phyloP scores from a whole-genome alignment of 2,888 invertebrate species.

The Neocrepidodera transversa region DNA sequence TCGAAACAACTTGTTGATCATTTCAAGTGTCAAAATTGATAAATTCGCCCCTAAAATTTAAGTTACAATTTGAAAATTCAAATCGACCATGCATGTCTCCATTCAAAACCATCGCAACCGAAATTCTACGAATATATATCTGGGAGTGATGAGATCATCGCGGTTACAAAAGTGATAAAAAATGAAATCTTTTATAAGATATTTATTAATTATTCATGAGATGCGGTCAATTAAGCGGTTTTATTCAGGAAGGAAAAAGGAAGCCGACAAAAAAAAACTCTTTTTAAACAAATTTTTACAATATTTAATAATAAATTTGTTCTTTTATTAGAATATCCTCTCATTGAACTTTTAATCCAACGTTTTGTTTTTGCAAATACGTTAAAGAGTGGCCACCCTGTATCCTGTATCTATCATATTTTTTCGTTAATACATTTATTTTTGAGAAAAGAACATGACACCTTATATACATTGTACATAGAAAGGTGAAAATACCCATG shows the following conservation, averaged over 20 bases:
- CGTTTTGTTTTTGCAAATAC: too few relatives aligned
- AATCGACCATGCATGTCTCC: constrained; percentile 11
- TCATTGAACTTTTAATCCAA: too few relatives aligned
- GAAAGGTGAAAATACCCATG: constrained; percentile 1
- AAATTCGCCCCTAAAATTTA: not conserved
- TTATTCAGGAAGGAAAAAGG: not conserved
- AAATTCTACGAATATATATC: constrained; percentile 17
- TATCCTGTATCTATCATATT: too few relatives aligned
- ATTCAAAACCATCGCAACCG: constrained; percentile 13
- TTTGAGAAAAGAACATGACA: too few relatives aligned
- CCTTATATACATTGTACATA: too few relatives aligned
- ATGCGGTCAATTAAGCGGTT: not conserved
- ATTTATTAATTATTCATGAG: not conserved
- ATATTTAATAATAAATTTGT: too few relatives aligned
- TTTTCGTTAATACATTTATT: too few relatives aligned
- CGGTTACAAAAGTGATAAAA: constrained; percentile 21
- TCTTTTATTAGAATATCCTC: too few relatives aligned
- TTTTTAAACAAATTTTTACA: too few relatives aligned
- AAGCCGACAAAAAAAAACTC: not conserved
- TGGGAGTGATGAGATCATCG: constrained; percentile 28
- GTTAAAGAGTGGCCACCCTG: too few relatives aligned
- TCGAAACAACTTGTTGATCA: constrained; percentile 25
- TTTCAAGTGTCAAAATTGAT: not conserved
- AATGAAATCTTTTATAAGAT: not conserved
- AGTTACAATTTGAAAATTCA: constrained; percentile 23